Conservation (phyloP, 2,797 vertebrate genomes). For the Borostomias antarcticus region DNA sequence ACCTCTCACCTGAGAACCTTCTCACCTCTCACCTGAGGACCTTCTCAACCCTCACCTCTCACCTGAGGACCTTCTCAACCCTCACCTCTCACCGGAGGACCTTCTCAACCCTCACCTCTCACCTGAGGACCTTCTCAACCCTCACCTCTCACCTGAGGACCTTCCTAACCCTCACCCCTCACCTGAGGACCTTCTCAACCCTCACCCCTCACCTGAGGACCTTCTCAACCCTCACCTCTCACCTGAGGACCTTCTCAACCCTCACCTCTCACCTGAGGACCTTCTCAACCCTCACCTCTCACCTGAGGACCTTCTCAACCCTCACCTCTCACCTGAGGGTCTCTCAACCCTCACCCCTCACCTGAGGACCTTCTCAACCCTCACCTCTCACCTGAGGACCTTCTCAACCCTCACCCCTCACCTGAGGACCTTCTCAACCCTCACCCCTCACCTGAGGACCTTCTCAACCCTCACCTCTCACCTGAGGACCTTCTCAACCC, state of each 20-base stretch:
- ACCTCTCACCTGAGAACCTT: too few relatives aligned
- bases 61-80: too few relatives aligned
- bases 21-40: background rate
- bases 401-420: background rate
- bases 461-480: background rate
- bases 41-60: background rate
- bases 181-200: background rate
- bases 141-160: slow-evolving; percentile 96
- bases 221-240: too few relatives aligned
- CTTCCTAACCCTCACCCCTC: slow-evolving; percentile 32
- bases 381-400: background rate
- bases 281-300: slow-evolving; percentile 95
- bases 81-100: background rate
- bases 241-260: background rate
- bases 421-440: slow-evolving; percentile 81
- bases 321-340: background rate
- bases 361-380: too few relatives aligned
- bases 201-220: too few relatives aligned
- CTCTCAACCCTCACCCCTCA: background rate
- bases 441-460: background rate
- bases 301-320: slow-evolving; percentile 83
- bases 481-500: too few relatives aligned
- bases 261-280: slow-evolving; percentile 74
- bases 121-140: slow-evolving; percentile 91
- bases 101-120: background rate